Evolutionary conservation across 1,140 invertebrate genomes (phyloP), one percentile per base, ranked within the genome.

Genomic region (Euglossa dilemma): DNA sequence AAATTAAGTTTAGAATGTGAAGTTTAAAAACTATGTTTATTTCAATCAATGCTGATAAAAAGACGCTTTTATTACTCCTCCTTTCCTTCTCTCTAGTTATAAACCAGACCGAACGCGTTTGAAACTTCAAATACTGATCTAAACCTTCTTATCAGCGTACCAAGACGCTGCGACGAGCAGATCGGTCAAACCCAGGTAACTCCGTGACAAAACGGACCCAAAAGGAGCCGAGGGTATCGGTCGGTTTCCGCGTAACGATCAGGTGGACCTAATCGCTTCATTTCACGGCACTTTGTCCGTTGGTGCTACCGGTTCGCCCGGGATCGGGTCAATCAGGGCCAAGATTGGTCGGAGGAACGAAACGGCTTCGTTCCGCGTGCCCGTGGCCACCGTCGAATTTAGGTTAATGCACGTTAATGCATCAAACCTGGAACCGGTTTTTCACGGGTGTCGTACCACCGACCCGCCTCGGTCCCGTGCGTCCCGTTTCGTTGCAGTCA

Each of bases 321-420:
- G 57, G 64, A 66, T 47, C 45, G 25, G 64, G 85, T 87, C 85
- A 72, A 80, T 87, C 86, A 74, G 71, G 79, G 67, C 85, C 63
- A 59, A 76, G 85, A 83, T 56, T 76, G 57, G 73, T 43, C 74
- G 69, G 57, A 75, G 67, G 80, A 70, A 66, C 80, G 56, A 45
- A 61, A 86, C 76, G 18, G 54, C 61, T 87, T 86, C 36, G 85
- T 75, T 72, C 80, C 57, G 47, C 66, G 66, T 28, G 67, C 82
- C 64, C 61, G 85, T 86, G 57, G 75, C 52, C 79, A 71, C 75
- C 75, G 61, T 80, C 59, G 85, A 75, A 87, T 87, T 87, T 87
- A 75, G 86, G 86, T 87, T 87, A 87, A 87, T 87, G 86, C 75
- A 87, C 73, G 80, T 87, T 87, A 87, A 87, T 86, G 80, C 85